Evolutionary conservation across 2,888 invertebrate species (phyloP), one percentile per base, ranked within the genome.

Genomic region (Drosophila siamana): DNA sequence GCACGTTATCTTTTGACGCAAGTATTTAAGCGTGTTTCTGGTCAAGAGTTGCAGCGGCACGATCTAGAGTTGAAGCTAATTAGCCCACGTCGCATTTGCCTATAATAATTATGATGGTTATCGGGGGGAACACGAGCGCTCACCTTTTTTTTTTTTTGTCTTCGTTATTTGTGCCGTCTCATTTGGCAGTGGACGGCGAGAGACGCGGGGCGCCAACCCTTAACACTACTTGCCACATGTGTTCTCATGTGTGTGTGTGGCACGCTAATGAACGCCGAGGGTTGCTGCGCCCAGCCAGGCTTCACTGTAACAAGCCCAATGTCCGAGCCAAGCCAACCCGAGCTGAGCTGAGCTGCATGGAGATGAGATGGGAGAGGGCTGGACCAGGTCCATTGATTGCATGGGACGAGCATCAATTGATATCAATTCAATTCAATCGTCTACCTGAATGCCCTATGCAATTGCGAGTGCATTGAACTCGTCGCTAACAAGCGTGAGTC

Each of bases 401-500:
- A 33, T 69, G 50, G 15, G 40, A 41, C 26, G 30, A 26, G 72
- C 47, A 56, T 52, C 50, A 54, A 74, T 67, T 78, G 50, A 74
- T 78, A 62, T 74, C 57, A 72, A 60, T 77, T 72, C 51, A 41
- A 59, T 59, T 41, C 43, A 43, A 55, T 55, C 30, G 13, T 28
- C 51, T 62, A 48, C 73, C 74, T 72, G 74, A 40, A 51, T 6
- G 46, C 41, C 15, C 50, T 24, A 38, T 28, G 19, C 38, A 47
- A 56, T 28, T 44, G 24, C 9, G 74, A 38, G 75, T 64, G 79
- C 75, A 78, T 79, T 75, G 75, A 75, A 75, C 75, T 74, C 50
- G 2, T 8, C 4, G 13, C 59, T 55, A 60, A 61, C 50, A 57
- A 65, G 64, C 24, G 19, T 16, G 22, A 0, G 4, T 47, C 26